Evolutionary conservation across 1,140 invertebrate genomes (phyloP).

Genomic region (Heterodera carotae): DNA sequence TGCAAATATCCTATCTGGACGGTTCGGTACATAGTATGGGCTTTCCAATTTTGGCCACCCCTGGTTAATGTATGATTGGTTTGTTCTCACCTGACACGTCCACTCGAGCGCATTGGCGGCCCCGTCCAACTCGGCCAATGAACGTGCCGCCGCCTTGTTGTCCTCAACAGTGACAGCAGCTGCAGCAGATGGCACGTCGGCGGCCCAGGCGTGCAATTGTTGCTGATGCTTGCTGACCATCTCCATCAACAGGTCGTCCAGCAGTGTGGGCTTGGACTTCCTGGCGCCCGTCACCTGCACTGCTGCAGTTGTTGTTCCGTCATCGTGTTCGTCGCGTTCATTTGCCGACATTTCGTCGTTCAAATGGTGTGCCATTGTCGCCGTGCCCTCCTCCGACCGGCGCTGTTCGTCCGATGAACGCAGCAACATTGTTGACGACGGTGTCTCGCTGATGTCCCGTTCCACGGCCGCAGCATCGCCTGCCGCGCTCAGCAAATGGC

Average conservation of each 20-base stretch:
- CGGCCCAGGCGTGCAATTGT: not conserved
- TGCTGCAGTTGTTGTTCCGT: too few relatives aligned
- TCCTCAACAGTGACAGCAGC: too few relatives aligned
- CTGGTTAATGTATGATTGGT: too few relatives aligned
- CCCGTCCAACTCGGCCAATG: constrained; percentile 14
- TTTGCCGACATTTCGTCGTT: not conserved
- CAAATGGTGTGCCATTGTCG: constrained; percentile 13
- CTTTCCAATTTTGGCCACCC: too few relatives aligned
- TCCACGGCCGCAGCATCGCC: constrained; percentile 27
- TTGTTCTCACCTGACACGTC: constrained; percentile 37
- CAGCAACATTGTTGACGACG: not conserved
- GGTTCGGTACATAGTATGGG: too few relatives aligned
- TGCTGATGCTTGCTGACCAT: not conserved
- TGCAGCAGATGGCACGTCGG: not conserved
- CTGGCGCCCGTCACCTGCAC: not conserved
- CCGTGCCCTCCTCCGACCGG: constrained; percentile 52
- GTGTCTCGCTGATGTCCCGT: not conserved
- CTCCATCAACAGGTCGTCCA: constrained; percentile 18
- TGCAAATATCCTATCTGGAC: too few relatives aligned
- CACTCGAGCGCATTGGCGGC: constrained; percentile 40
- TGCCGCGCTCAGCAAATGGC: constrained; percentile 32
- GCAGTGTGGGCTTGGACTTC: not conserved
- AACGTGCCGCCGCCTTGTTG: constrained; percentile 23
- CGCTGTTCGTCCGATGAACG: not conserved
- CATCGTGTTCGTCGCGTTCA: constrained; percentile 1